Evolutionary conservation across 2,888 invertebrate genomes (phyloP), one percentile per base, ranked within the genome.

Genomic region (Venusia cambrica): DNA sequence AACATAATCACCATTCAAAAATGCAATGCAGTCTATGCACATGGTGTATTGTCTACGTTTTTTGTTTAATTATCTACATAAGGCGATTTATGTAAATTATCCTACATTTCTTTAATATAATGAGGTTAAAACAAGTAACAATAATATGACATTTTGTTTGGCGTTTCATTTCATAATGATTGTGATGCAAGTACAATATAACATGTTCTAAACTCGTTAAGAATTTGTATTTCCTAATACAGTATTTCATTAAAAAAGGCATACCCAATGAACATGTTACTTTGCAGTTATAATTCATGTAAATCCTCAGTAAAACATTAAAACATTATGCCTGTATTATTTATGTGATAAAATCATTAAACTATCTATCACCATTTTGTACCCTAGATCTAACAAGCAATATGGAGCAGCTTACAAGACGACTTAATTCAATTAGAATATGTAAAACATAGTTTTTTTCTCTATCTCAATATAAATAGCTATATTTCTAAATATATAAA

Each of bases 11-110:
- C 77, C 76, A 27, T 62, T 69, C 40, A 71, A 83, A n/a, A 84
- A 83, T 83, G 83, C 84, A 69, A 72, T 62, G 67, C 83, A 83
- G 80, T 81, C 81, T 80, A 71, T 73, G 75, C 79, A 76, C 58
- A 45, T 74, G 79, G 75, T 80, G 79, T 79, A 63, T 70, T 70
- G 67, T 51, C 64, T 66, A 50, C 59, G 47, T 57, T 51, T 64
- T 66, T 50, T 59, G 47, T 57, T 57, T 49, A 38, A 12, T 61
- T 61, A 56, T 56, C 60, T 57, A 61, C 63, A 69, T 80, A 84
- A 81, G 83, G 81, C 80, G 72, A 74, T 73, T 66, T 54, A 62
- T 62, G 66, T 73, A 68, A 71, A n/a, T n/a, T n/a, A n/a, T n/a
- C 62, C 78, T 80, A 77, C 21, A 8, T 26, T 61, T 48, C 64